These are phyloP conservation scores for Pissodes strobi DNA, from an alignment of 1,140 invertebrate genomes.

Conservation along the genomic window DNA sequence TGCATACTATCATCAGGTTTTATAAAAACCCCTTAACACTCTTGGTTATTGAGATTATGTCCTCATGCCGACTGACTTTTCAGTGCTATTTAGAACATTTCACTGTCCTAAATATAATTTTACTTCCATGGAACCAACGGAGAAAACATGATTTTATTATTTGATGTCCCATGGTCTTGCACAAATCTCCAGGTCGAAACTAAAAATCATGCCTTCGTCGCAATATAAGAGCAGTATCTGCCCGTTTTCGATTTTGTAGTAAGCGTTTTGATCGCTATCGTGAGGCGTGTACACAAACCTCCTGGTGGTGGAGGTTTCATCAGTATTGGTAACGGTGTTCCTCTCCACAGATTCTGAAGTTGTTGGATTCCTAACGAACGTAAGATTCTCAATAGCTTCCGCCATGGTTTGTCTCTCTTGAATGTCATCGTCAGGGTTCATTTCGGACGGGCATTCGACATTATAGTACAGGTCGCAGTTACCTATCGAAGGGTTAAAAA, in stretches of 20 bases:
- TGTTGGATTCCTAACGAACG: neutral
- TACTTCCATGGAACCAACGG: no score
- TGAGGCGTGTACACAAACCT: constrained; percentile 50
- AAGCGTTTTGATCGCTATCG: constrained; percentile 59
- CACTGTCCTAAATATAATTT: no score
- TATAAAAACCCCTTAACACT: no score
- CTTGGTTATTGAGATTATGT: no score
- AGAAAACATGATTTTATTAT: no score
- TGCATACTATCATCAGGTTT: no score
- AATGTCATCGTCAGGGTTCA: neutral
- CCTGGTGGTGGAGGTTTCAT: neutral
- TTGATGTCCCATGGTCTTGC: neutral
- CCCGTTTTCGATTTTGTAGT: constrained; percentile 62
- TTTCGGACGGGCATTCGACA: constrained; percentile 23
- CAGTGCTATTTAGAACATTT: no score
- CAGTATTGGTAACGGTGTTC: neutral
- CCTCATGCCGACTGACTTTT: no score
- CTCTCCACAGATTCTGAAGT: neutral
- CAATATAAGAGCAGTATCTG: constrained; percentile 58
- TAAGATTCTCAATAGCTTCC: constrained; percentile 15
- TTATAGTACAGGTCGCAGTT: constrained; percentile 50
- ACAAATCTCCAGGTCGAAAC: constrained; percentile 51
- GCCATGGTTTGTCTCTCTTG: neutral
- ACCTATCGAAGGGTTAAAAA: constrained; percentile 51
- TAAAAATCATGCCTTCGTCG: constrained; percentile 57